Evolutionary conservation across 2,113 vertebrate genomes (phyloP).

Genomic region (Tiliqua scincoides): DNA sequence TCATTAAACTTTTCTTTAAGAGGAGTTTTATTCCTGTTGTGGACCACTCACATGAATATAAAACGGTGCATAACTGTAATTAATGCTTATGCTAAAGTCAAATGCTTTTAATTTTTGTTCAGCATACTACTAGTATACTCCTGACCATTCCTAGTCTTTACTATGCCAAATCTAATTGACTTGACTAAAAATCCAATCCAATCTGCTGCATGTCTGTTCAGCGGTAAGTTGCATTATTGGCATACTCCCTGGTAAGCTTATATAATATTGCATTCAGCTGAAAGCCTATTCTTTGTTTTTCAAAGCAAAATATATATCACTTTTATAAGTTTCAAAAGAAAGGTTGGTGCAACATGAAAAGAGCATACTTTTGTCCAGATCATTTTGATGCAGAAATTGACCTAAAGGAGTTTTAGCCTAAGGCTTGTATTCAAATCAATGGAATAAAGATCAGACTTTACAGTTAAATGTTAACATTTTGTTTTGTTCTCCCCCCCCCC

Average conservation of each 20-base stretch:
- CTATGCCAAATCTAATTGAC: background rate
- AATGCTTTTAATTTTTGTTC: background rate
- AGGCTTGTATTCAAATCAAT: background rate
- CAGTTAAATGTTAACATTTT: background rate
- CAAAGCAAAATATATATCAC: background rate
- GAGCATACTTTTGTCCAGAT: background rate
- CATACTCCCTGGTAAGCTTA: too few relatives aligned
- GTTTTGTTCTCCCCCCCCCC: conserved; percentile 52
- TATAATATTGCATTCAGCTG: background rate
- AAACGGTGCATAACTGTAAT: background rate
- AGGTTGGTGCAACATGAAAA: background rate
- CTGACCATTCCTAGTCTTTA: background rate
- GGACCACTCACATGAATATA: background rate
- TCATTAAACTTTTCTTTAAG: background rate
- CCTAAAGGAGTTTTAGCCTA: background rate
- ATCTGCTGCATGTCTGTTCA: too few relatives aligned
- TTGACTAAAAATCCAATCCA: background rate
- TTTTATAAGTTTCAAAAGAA: background rate
- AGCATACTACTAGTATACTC: background rate
- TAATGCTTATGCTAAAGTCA: background rate
- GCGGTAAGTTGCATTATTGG: too few relatives aligned
- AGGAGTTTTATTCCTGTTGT: fast-evolving
- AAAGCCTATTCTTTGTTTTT: background rate
- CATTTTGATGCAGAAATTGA: background rate
- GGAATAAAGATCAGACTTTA: background rate